phyloP scores from a whole-genome alignment of 2,797 vertebrate species.

The Petrocephalus sullivani region DNA sequence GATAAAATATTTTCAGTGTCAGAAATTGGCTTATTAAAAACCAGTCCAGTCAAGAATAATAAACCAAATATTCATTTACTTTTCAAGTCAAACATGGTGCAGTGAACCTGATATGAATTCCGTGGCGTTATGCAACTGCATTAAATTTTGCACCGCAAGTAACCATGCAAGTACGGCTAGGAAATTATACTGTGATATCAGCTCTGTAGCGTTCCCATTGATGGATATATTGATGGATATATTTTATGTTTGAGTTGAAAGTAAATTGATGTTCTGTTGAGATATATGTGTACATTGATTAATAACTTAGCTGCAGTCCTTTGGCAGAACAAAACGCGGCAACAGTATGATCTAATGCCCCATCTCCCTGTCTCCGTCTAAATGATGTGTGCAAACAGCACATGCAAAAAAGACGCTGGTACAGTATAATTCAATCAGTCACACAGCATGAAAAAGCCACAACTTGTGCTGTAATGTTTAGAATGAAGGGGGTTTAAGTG shows the following conservation, averaged over 20 bases:
- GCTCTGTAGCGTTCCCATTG: neutral
- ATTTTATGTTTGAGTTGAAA: neutral
- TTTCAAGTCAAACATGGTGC: constrained; percentile 1
- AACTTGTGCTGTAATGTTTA: neutral
- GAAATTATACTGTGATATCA: neutral
- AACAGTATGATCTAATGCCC: neutral
- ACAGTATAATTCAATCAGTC: neutral
- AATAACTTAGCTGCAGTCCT: neutral
- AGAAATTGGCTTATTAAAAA: constrained; percentile 1
- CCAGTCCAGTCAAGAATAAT: neutral
- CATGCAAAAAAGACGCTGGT: no score
- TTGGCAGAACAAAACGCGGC: neutral
- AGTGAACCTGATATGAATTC: neutral
- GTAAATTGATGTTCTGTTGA: constrained; percentile 3
- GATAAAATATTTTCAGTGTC: neutral
- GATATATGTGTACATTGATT: constrained; percentile 10
- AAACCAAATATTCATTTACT: constrained; percentile 11
- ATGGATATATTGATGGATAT: neutral
- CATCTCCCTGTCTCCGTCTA: neutral
- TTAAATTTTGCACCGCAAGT: neutral
- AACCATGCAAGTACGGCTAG: neutral
- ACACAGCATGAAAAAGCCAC: neutral
- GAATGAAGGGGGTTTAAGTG: neutral
- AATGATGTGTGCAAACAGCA: neutral
- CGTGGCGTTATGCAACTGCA: neutral